Conservation (phyloP, 2,797 vertebrate species). For the Mus spretus region DNA sequence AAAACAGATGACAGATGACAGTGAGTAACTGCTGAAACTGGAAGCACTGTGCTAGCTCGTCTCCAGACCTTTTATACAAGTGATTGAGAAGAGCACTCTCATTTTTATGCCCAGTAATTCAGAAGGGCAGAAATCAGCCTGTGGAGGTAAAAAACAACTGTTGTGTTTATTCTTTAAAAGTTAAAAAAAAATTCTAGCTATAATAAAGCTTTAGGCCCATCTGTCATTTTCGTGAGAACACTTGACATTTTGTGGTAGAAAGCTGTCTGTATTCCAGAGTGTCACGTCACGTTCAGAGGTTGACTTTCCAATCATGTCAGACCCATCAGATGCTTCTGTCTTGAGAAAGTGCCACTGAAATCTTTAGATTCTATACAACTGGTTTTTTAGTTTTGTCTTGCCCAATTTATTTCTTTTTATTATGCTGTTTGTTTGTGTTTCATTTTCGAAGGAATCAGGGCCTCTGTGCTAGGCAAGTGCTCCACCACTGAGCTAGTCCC, state of each 20-base stretch:
- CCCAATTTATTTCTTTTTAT: constrained; percentile 21
- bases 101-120: background rate
- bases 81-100: background rate
- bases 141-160: background rate
- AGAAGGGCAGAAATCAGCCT: background rate
- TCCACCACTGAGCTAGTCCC: background rate
- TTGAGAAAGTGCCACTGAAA: background rate
- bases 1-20: background rate
- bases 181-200: constrained; percentile 14
- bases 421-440: background rate
- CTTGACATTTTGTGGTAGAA: constrained; percentile 1
- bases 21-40: background rate
- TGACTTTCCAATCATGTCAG: background rate
- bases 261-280: background rate
- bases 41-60: background rate
- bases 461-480: background rate
- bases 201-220: constrained; percentile 14
- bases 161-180: constrained; percentile 29
- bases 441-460: background rate
- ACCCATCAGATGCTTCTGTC: background rate
- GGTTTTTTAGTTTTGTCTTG: constrained; percentile 42
- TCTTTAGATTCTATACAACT: background rate
- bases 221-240: background rate
- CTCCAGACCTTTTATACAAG: background rate
- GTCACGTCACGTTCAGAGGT: constrained; percentile 13